Base-by-base conservation (phyloP, 2,888 invertebrate species). In the Idaea aversata region DNA sequence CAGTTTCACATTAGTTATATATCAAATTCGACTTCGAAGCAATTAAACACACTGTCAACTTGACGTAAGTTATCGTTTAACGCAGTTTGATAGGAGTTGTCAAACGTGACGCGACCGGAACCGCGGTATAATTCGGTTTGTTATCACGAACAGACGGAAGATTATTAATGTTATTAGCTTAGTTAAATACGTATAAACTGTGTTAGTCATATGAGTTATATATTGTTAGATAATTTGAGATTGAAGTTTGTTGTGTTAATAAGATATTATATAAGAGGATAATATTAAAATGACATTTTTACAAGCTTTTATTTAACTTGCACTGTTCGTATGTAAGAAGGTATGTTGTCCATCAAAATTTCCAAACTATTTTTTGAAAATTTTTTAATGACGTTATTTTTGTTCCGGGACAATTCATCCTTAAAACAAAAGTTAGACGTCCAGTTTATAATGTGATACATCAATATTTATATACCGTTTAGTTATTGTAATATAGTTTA, bases 61-160 rank as follows among this genome's bases (percentile, higher is more conserved):
- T 47, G 13, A 47, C 47, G 13, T 47, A 47, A 47, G 13, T 47
- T 47, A 47, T 47, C 47, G 47, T 47, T 6, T 47, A 47, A 47
- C 13, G 7, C 47, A 13, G 13, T 47, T 47, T 47, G 47, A 47
- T 13, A 47, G 7, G 47, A 47, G 47, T 47, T 47, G 47, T 47
- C 47, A 47, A 47, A 47, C 47, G 13, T 13, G 47, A 47, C 47
- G 47, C 47, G 47, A 47, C 5, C 47, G 47, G 47, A 47, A 47
- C 47, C 47, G 47, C 47, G 47, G 47, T 47, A 47, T 47, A 47
- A 47, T 47, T 47, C 13, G 13, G 47, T 47, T 47, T 47, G 47
- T 47, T 47, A 47, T 47, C 47, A 47, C 47, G 47, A 47, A 47
- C 47, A 47, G 47, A 47, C 47, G 47, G 47, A 47, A 47, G 47